phyloP scores from a whole-genome alignment of 2,888 invertebrate genomes.

The Erannis defoliaria region DNA sequence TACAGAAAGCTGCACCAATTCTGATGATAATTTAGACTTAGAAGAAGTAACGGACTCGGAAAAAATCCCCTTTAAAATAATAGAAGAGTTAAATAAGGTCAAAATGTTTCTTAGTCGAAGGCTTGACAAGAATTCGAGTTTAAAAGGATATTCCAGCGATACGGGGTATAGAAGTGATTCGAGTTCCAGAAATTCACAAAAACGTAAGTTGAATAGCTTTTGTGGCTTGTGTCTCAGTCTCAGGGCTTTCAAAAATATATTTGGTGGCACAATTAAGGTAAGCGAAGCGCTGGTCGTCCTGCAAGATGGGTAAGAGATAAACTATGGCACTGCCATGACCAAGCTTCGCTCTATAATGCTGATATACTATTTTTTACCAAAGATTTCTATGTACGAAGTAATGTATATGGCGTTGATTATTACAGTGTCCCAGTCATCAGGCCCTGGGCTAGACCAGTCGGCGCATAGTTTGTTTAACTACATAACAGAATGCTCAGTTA shows the following conservation, averaged over 20 bases:
- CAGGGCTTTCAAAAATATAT: too few relatives aligned
- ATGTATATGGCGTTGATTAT: too few relatives aligned
- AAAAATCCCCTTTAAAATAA: constrained; percentile 69
- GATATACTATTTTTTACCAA: too few relatives aligned
- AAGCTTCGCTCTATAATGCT: too few relatives aligned
- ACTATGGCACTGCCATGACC: too few relatives aligned
- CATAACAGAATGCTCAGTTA: constrained; percentile 55
- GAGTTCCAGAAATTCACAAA: constrained; percentile 53
- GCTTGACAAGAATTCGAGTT: constrained; percentile 41
- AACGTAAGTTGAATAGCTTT: too few relatives aligned
- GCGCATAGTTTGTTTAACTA: constrained; percentile 61
- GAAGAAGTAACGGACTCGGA: constrained; percentile 45
- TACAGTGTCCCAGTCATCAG: constrained; percentile 59
- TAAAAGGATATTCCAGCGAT: constrained; percentile 57
- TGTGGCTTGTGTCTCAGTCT: too few relatives aligned
- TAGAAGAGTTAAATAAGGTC: constrained; percentile 71
- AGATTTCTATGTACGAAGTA: too few relatives aligned
- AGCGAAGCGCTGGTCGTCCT: too few relatives aligned
- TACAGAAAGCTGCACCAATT: constrained; percentile 13
- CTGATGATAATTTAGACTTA: constrained; percentile 34
- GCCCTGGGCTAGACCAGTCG: constrained; percentile 61
- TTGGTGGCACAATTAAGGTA: too few relatives aligned
- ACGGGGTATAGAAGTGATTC: constrained; percentile 72
- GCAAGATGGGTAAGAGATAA: too few relatives aligned
- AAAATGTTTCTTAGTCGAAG: constrained; percentile 60